These are phyloP conservation scores for Euglossa dilemma DNA, from an alignment of 1,140 invertebrate species.

Conservation along the genomic window DNA sequence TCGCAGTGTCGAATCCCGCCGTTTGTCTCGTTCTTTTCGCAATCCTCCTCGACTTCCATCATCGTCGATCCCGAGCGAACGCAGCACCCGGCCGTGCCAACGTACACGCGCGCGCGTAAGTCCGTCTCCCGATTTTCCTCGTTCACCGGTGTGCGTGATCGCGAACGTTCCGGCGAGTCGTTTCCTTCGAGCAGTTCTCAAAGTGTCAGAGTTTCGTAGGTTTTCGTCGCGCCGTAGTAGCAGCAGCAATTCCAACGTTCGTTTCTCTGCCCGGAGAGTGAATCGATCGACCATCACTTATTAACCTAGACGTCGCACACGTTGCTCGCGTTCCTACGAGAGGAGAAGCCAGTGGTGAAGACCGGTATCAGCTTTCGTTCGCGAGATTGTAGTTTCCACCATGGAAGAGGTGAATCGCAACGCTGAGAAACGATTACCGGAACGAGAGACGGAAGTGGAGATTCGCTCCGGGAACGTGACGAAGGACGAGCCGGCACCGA, in stretches of 20 bases:
- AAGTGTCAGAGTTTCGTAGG: not conserved
- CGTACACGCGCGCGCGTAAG: not conserved
- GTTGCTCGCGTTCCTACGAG: not conserved
- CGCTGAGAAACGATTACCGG: not conserved
- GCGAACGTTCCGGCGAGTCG: not conserved
- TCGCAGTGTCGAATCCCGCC: slow-evolving; percentile 64
- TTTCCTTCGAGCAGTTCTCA: not conserved
- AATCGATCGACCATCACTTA: slow-evolving; percentile 38
- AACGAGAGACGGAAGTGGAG: not conserved
- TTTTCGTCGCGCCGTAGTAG: not conserved
- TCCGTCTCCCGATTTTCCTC: not conserved
- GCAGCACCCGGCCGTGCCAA: not conserved
- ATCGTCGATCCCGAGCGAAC: not conserved
- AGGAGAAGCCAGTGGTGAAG: not conserved
- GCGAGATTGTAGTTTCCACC: not conserved
- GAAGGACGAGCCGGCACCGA: not conserved
- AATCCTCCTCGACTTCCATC: slow-evolving; percentile 4
- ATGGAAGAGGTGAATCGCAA: slow-evolving; percentile 42
- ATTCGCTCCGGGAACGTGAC: not conserved
- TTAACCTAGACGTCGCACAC: not conserved
- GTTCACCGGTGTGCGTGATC: not conserved
- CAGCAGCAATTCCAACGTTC: not conserved
- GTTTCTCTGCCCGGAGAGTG: not conserved
- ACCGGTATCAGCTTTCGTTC: not conserved
- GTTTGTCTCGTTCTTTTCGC: slow-evolving; percentile 55